Base-by-base conservation (phyloP, 2,113 vertebrate species). In the Mixornis gularis region DNA sequence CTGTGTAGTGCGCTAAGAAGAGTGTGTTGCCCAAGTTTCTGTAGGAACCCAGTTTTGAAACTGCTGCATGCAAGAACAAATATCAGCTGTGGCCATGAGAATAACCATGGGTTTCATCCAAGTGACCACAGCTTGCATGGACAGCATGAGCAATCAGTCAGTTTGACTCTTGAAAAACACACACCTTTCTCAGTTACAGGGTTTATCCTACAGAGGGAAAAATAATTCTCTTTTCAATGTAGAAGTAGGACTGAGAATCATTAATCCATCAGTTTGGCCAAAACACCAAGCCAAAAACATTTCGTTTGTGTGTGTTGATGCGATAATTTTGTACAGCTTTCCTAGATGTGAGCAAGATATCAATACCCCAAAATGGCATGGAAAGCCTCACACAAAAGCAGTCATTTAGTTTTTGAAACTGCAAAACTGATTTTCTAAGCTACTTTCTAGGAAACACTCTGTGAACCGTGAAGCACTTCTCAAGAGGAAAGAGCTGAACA, bases 111-210 rank as follows among this genome's bases (percentile, higher is more conserved):
- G n/a, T 56, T 56, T 84, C 79, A 56, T 72, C 52, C 69, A 48
- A 24, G 17, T 40, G 52, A 56, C 65, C 60, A 38, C 52, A 65
- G 30, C 56, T 93, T 9, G 0, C 90, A 66, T 0, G 0, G 4
- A 66, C 55, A 63, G 2, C 19, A 59, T 5, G 12, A 63, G 60
- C 3, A 2, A 36, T 55, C 41, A 46, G 46, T 8, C 36, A 5
- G 1, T 46, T 64, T 81, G 53, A 46, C 68, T 63, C 48, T 6
- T 73, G 72, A 53, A 95, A 92, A 92, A 80, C 25, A 65, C 11
- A 56, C 44, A 59, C 17, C 27, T n/a, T 65, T 70, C 72, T 86
- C 70, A 60, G 60, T 55, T 46, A 71, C 25, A 48, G 10, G 18
- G 22, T n/a, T 81, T 74, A 32, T 78, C 68, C 79, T 56, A 41